A percentile compares a stretch with the other conserved stretches of the same genome.
phyloP scores from a whole-genome alignment of 2,888 invertebrate species.

The Noctua janthina region DNA sequence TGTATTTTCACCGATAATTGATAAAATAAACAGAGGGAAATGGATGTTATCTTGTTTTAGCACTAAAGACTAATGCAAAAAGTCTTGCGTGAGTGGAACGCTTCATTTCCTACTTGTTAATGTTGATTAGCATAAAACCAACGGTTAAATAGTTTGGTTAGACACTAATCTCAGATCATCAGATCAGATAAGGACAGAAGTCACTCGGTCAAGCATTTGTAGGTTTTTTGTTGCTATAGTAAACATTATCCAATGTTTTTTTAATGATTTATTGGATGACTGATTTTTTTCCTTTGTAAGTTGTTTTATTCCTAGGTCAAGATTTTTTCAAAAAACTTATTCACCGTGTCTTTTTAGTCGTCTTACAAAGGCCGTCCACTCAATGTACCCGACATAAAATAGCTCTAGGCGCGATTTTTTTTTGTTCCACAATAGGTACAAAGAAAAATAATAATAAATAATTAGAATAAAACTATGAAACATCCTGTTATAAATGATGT shows the following conservation, averaged over 20 bases:
- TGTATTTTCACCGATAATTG: slow-evolving; percentile 11
- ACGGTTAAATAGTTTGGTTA: neutral
- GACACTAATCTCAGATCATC: slow-evolving; percentile 24
- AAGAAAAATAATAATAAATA: too few species aligned
- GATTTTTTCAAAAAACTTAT: neutral
- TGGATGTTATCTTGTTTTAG: slow-evolving; percentile 14
- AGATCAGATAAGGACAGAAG: slow-evolving; percentile 13
- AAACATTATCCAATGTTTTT: neutral
- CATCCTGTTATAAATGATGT: too few species aligned
- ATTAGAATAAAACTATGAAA: too few species aligned
- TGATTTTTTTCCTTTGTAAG: neutral
- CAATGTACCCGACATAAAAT: too few species aligned
- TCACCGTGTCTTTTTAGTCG: too few species aligned
- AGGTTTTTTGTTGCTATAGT: neutral
- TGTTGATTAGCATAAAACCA: neutral
- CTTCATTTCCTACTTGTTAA: slow-evolving; percentile 35
- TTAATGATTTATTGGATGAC: neutral
- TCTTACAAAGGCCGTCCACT: too few species aligned
- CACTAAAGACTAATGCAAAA: slow-evolving; percentile 1
- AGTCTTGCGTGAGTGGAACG: neutral
- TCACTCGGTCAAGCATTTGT: slow-evolving; percentile 18
- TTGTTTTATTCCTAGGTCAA: neutral
- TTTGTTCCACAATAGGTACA: too few species aligned
- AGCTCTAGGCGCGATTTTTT: too few species aligned
- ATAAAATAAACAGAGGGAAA: slow-evolving; percentile 18